These are phyloP conservation scores for Dicentrarchus labrax DNA, from an alignment of 2,113 vertebrate genomes.

Conservation along the genomic window DNA sequence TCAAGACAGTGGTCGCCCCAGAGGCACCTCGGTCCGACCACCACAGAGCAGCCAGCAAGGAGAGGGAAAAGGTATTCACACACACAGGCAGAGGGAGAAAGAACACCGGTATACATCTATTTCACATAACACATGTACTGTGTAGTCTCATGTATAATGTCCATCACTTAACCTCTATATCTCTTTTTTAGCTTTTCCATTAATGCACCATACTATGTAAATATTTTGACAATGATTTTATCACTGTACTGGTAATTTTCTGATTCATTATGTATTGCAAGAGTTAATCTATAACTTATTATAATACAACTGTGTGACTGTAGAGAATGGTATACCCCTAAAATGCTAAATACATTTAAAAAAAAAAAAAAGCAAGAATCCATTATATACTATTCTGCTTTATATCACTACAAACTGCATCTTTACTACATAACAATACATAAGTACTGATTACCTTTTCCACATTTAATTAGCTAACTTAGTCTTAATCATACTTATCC, in stretches of 20 bases:
- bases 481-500: background rate
- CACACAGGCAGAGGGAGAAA: background rate
- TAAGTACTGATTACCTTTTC: background rate
- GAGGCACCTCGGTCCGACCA: constrained; percentile 84
- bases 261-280: background rate
- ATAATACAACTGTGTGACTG: background rate
- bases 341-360: background rate
- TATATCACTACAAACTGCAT: background rate
- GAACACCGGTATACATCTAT: background rate
- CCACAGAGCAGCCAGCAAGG: constrained; percentile 78
- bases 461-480: background rate
- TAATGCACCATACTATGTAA: background rate
- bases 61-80: constrained; percentile 77
- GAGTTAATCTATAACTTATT: background rate
- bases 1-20: constrained; percentile 92
- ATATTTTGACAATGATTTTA: background rate
- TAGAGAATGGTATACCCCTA: background rate
- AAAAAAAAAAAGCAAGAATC: background rate
- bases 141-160: background rate
- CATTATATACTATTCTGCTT: background rate
- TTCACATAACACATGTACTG: background rate
- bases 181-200: background rate
- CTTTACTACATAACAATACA: background rate
- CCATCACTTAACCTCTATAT: background rate
- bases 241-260: background rate